These are phyloP conservation scores for Tetrapedia diversipes DNA, from an alignment of 2,888 invertebrate genomes.

Conservation along the genomic window DNA sequence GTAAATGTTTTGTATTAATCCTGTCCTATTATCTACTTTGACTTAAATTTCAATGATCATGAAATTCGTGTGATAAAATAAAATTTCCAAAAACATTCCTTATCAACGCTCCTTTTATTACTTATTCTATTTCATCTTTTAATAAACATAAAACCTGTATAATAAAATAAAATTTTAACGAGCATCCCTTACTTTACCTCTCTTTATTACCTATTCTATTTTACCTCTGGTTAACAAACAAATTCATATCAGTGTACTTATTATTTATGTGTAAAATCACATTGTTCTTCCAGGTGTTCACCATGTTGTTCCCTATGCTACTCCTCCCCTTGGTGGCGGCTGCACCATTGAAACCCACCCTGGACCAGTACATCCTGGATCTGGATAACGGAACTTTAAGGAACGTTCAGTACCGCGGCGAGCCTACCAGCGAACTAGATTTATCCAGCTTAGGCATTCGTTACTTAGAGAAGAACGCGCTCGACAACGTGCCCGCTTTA, in stretches of 20 bases:
- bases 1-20: background rate
- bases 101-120: no score
- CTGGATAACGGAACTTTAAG: constrained; percentile 61
- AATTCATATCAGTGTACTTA: no score
- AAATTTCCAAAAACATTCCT: no score
- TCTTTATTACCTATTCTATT: no score
- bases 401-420: constrained; percentile 35
- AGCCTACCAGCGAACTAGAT: constrained; percentile 47
- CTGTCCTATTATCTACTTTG: no score
- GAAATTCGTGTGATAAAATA: background rate
- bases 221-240: no score
- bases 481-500: constrained; percentile 58
- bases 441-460: constrained; percentile 61
- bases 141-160: no score
- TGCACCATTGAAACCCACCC: constrained; percentile 9
- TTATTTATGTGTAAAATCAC: background rate
- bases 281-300: constrained; percentile 5
- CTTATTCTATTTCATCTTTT: no score
- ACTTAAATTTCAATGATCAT: no score
- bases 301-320: constrained; percentile 53
- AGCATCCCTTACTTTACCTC: no score
- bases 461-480: constrained; percentile 60
- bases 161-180: no score
- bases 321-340: constrained; percentile 58
- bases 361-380: constrained; percentile 47